Evolutionary conservation across 1,140 invertebrate genomes (phyloP), one percentile per base, ranked within the genome.

Genomic region (Trachymyrmex septentrionalis): DNA sequence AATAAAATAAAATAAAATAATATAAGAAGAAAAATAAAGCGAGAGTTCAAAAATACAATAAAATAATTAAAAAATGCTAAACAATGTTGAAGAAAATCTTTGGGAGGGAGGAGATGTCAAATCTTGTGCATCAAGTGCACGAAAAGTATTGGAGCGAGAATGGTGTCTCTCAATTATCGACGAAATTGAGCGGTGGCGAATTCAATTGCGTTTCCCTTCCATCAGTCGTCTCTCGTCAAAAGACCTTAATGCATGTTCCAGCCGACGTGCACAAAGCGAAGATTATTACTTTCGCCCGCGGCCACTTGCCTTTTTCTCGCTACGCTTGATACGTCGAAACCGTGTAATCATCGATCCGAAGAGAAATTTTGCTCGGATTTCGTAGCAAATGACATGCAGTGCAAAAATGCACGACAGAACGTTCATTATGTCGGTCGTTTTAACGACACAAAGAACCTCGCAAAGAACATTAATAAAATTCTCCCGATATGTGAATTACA

Each of bases 261-360:
- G 50, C 64, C 77, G 78, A 71, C 30, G 16, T 71, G 50, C 50
- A 71, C 78, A 81, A 71, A 81, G 64, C 78, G 63, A 81, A 81
- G 63, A 81, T 81, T 71, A 81, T 81, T 81, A 81, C 78, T 71
- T 71, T 38, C 66, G 66, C 78, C 78, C 50, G 63, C 64, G 64
- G 77, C 48, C 63, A 57, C 66, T 69, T 21, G 63, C 64, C 64
- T 53, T 81, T 80, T 81, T 81, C 64, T 57, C 64, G 64, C 77
- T 50, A 50, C 61, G 66, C n/a, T 55, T 34, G 78, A 81, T 81
- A 81, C 53, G 16, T 81, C 78, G 78, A 81, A 81, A 57, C 72
- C 72, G 71, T 76, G 27, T 85, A 85, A 85, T 85, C 71, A 85
- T 75, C 30, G 80, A 73, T 73, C 48, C 69, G 55, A 84, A 21